Base-by-base conservation (phyloP, 2,888 invertebrate genomes). In the Cotesia congregata region DNA sequence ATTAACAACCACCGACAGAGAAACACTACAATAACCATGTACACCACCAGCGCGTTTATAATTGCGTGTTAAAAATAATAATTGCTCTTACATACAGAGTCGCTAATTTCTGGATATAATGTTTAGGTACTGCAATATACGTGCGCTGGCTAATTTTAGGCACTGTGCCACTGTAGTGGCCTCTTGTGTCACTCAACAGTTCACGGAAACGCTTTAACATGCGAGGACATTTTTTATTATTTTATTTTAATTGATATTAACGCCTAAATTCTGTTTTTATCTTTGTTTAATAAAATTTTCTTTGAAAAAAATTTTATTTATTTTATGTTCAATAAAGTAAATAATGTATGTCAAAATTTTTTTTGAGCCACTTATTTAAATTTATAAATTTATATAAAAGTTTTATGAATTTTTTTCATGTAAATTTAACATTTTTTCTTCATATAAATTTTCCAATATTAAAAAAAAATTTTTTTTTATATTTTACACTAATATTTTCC, bases 1-100 rank as follows among this genome's bases (percentile, higher is more conserved):
- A 50, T 12, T 50, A 50, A 50, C 12, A 50, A 50, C 50, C 50
- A 50, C 50, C 50, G 12, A 9, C 50, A 50, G 9, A 50, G 40
- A 17, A 17, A 15, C 12, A 68, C 17, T 20, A 68, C 41, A 17
- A 41, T 41, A 68, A 41, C 41, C 40, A 64, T 40, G 65, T 68
- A 59, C n/a, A 38, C n/a, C 67, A 39, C 67, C 74, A 74, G 71
- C 76, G 60, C 80, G 80, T 81, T 83, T 82, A 85, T 88, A 88
- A 88, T 88, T 87, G 87, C 87, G 84, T 86, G 88, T 86, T 84
- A 85, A 85, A 86, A 86, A 87, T 62, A 67, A 50, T 88, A 88
- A 88, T 88, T 87, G 87, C 85, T 83, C 77, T 71, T 80, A 71
- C 59, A 60, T 7, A 50, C 50, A 50, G 12, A 50, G 50, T 50